Conservation (phyloP, 2,888 invertebrate genomes). For the Erynnis tages region DNA sequence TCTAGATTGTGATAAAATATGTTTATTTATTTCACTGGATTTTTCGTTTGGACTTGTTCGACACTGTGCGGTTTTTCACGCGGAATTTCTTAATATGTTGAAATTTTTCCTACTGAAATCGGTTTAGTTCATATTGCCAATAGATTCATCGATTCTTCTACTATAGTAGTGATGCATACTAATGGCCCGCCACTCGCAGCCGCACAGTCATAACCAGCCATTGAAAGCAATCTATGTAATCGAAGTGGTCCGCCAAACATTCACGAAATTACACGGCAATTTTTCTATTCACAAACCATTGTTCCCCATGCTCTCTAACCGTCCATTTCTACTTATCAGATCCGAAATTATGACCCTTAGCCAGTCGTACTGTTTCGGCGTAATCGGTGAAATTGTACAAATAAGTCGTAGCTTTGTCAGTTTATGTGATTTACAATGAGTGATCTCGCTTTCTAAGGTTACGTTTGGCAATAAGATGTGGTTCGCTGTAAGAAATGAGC, state of each 20-base stretch:
- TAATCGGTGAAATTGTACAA: slow-evolving; percentile 56
- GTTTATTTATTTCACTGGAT: too few species aligned
- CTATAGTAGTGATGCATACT: background rate
- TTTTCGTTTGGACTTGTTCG: too few species aligned
- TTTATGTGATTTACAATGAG: slow-evolving; percentile 38
- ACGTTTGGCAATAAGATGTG: slow-evolving; percentile 40
- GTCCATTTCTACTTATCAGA: slow-evolving; percentile 53
- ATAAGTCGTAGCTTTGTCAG: slow-evolving; percentile 35
- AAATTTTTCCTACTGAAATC: too few species aligned
- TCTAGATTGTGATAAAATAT: too few species aligned
- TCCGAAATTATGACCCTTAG: slow-evolving; percentile 59
- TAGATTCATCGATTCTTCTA: too few species aligned
- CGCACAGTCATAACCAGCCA: slow-evolving; percentile 33
- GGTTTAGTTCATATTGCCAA: slow-evolving; percentile 9
- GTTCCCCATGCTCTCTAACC: slow-evolving; percentile 48
- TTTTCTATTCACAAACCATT: slow-evolving; percentile 56
- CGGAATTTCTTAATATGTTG: too few species aligned
- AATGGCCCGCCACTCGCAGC: slow-evolving; percentile 13
- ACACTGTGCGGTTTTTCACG: too few species aligned
- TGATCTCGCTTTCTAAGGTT: slow-evolving; percentile 48
- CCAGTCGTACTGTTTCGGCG: slow-evolving; percentile 40
- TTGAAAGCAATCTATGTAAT: slow-evolving; percentile 43
- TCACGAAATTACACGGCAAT: slow-evolving; percentile 56
- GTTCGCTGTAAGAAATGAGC: slow-evolving; percentile 34
- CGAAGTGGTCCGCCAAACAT: slow-evolving; percentile 30